Evolutionary conservation across 1,140 invertebrate species (phyloP), one percentile per base, ranked within the genome.

Genomic region (Cydia splendana): DNA sequence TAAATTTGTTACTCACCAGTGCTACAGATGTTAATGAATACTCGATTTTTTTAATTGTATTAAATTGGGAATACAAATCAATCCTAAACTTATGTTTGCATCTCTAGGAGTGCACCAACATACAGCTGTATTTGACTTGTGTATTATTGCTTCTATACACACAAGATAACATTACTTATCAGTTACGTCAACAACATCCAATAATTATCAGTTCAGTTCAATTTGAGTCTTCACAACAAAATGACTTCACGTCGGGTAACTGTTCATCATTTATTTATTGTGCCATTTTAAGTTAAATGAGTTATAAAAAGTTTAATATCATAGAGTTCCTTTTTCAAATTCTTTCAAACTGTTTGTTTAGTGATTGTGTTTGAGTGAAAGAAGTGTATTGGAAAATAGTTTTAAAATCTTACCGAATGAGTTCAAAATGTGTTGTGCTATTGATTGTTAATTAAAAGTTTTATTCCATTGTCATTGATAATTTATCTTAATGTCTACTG

Each of bases 201-300:
- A 85, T 87, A 82, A 83, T 78, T 75, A 84, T 87, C 82, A 88
- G 86, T 84, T 90, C 83, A 93, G 89, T 93, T 79, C 79, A 81
- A 88, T 85, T 88, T 81, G 77, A 84, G 82, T 84, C 86, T 87
- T 84, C 79, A 79, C 78, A 81, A 82, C 88, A 91, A 87, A 86
- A 93, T 93, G 91, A 84, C 86, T 84, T 82, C 82, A 76, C 89
- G 85, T 81, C 87, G 91, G 91, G 91, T 93, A 93, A 92, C 78
- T 81, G 30, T 28, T 84, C 73, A 76, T 62, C 48, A 77, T 82
- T 81, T 81, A 77, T 83, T 82, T 65, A 74, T 65, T 75, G 73
- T 30, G 38, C 6, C 65, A 28, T 24, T 73, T 18, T 18, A n/a
- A 38, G n/a, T 42, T 38, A 2, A 1, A 71, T 71, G 2, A 71